Base-by-base conservation (phyloP, 2,113 vertebrate genomes). In the Siniperca knerii region DNA sequence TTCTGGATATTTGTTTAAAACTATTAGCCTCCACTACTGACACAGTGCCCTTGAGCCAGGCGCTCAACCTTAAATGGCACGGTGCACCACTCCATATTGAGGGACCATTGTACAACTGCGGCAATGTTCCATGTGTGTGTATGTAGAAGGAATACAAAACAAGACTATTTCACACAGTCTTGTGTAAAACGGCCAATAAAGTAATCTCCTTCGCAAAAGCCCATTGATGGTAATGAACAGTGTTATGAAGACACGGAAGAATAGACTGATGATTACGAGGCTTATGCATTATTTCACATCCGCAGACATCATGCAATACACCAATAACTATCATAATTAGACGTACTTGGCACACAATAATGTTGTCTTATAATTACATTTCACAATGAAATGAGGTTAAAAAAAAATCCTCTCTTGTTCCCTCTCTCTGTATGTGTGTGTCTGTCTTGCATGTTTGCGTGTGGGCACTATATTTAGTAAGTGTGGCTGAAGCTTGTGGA, bases 291-390 rank as follows among this genome's bases (percentile, higher is more conserved):
- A 84, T 87, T 82, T 87, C 29, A 86, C 72, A 88, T 87, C 86
- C 61, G 61, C n/a, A 82, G 88, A 82, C 83, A 82, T 68, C 46
- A 75, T 64, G 75, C 77, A 71, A 70, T 79, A 74, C 87, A 92
- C 79, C 82, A 88, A 83, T 91, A 93, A 94, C 88, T 81, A 85
- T 35, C 40, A 71, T 87, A 94, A 95, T 94, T 89, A 92, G 83
- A 94, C n/a, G 20, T 77, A 79, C 83, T 88, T 54, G 60, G 62
- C 74, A 88, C 73, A 82, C 75, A 91, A 88, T 91, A 88, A 91
- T 81, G 77, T 84, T 77, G 83, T 77, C 73, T 92, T 50, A 72
- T 90, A 92, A 94, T 91, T 91, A 90, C 86, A 89, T 77, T 78
- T 87, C 77, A 79, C 78, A 65, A 62, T 83, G 42, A 69, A 89